Percentiles rank a stretch among this genome's conserved stretches.
Evolutionary conservation across 2,888 invertebrate genomes (phyloP).

Genomic region (Dryocosmus kuriphilus): DNA sequence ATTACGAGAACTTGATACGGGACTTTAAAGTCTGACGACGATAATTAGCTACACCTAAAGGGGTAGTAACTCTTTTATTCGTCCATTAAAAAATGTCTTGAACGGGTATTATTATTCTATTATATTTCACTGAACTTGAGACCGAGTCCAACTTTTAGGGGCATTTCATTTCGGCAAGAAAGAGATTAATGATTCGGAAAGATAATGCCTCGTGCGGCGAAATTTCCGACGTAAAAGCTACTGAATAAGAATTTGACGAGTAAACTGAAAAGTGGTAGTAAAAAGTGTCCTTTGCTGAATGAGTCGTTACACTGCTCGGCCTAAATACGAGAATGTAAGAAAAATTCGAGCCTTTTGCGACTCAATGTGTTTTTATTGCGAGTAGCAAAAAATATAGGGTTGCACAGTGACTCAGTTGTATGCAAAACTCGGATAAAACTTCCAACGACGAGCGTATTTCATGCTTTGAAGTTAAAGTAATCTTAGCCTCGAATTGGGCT

Average conservation of each 20-base stretch:
- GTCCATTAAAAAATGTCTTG: conserved; percentile 1
- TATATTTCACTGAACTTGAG: background rate
- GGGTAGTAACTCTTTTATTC: conserved; percentile 47
- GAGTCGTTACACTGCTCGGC: background rate
- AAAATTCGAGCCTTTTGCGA: background rate
- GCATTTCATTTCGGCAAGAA: conserved; percentile 27
- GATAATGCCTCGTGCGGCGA: conserved; percentile 24
- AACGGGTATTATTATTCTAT: background rate
- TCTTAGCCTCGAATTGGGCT: conserved; percentile 3
- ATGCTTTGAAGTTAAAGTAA: conserved; percentile 23
- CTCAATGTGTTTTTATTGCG: background rate
- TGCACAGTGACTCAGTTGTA: conserved; percentile 1
- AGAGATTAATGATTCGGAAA: conserved; percentile 46
- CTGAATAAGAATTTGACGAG: background rate
- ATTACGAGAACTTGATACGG: background rate
- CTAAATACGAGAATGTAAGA: background rate
- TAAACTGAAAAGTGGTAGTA: conserved; percentile 26
- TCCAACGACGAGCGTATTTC: conserved; percentile 11
- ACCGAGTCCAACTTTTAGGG: background rate
- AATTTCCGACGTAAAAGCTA: conserved; percentile 16
- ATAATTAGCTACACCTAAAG: conserved; percentile 2
- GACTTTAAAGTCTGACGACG: background rate
- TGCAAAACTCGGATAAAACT: conserved; percentile 12
- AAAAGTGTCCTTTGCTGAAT: background rate
- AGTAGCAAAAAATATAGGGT: conserved; percentile 10